Evolutionary conservation across 30 jellyfish, hydroid and myxozoan genomes (phyloP).

Genomic region (Euphysa ruthae): DNA sequence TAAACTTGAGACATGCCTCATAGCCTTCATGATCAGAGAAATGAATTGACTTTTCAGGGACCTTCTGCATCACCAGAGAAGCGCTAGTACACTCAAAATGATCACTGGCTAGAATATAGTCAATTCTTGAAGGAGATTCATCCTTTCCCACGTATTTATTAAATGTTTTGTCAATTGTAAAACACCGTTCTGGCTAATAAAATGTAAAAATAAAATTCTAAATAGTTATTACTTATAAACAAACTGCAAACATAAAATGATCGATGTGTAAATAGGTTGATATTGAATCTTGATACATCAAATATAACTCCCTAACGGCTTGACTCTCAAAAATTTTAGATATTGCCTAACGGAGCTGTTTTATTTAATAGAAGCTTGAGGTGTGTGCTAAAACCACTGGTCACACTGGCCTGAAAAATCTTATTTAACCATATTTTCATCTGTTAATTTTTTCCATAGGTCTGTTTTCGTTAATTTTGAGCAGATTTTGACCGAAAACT

Average conservation of each 20-base stretch:
- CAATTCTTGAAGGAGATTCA: conserved; percentile 54
- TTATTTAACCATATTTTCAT: no score
- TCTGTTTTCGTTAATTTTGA: no score
- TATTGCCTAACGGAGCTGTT: no score
- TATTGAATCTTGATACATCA: no score
- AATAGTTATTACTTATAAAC: no score
- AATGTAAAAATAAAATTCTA: neutral
- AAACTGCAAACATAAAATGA: neutral
- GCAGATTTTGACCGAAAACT: no score
- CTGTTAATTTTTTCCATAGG: no score
- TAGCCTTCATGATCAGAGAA: conserved; percentile 85
- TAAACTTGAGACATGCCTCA: conserved; percentile 23
- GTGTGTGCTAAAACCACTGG: no score
- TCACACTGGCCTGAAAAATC: no score
- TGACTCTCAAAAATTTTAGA: no score
- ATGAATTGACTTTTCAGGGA: conserved; percentile 41
- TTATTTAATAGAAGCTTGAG: no score
- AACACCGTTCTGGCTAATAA: conserved; percentile 21
- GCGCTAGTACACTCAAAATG: conserved; percentile 21
- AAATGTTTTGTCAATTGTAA: conserved; percentile 30
- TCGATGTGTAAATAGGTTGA: neutral
- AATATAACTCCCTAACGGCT: no score
- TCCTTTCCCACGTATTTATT: conserved; percentile 31
- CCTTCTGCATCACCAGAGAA: conserved; percentile 33
- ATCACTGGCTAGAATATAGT: conserved; percentile 39